A percentile compares a stretch with the other conserved stretches of the same genome.
Conservation (phyloP, 2,113 vertebrate genomes). For the Cephalopholis sonnerati region DNA sequence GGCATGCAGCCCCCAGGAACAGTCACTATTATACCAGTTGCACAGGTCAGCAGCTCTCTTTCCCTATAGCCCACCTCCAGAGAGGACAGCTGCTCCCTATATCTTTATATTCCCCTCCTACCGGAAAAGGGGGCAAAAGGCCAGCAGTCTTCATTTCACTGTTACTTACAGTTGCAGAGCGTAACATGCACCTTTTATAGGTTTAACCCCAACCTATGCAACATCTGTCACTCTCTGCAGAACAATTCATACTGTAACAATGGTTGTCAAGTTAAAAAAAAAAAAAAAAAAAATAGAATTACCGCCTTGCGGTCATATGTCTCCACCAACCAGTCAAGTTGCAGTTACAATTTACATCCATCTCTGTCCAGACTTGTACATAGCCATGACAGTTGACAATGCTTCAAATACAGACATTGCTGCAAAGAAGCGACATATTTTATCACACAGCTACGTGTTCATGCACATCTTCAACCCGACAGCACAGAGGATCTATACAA, state of each 20-base stretch:
- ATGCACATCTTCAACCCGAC: too few species aligned
- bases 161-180: constrained; percentile 29
- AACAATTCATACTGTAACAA: neutral
- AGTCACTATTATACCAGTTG: constrained; percentile 61
- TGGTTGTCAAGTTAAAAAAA: neutral
- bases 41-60: constrained; percentile 69
- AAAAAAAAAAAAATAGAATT: too few species aligned
- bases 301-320: too few species aligned
- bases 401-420: too few species aligned
- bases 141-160: constrained; percentile 31
- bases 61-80: constrained; percentile 60
- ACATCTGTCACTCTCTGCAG: neutral
- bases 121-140: constrained; percentile 33
- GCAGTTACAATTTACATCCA: too few species aligned
- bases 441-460: too few species aligned
- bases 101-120: constrained; percentile 29
- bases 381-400: too few species aligned
- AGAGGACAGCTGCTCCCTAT: constrained; percentile 65
- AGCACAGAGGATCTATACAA: too few species aligned
- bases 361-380: too few species aligned
- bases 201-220: neutral
- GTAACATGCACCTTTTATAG: constrained; percentile 15
- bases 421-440: too few species aligned
- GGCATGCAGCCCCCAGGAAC: constrained; percentile 56
- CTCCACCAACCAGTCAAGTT: too few species aligned